Evolutionary conservation across 2,888 invertebrate genomes (phyloP).

Genomic region (Caradrina kadenii): DNA sequence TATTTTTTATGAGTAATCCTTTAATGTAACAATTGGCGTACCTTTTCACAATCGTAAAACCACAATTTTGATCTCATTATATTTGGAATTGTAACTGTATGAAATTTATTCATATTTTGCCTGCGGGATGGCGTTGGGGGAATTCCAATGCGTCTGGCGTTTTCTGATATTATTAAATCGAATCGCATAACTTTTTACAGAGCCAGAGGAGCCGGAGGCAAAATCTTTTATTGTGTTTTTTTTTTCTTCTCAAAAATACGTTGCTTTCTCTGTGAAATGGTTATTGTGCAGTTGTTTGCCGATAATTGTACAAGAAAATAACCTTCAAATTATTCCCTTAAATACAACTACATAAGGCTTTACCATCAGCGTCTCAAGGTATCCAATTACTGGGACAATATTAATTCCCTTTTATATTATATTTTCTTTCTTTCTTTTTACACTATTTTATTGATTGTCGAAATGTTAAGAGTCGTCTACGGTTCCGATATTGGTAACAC

Average conservation of each 20-base stretch:
- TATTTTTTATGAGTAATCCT: not conserved
- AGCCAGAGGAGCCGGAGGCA: not conserved
- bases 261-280: constrained; percentile 13
- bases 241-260: not conserved
- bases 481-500: no score
- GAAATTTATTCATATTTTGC: constrained; percentile 44
- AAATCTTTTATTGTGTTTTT: constrained; percentile 13
- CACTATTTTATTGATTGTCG: no score
- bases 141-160: constrained; percentile 49
- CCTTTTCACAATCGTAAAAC: constrained; percentile 20
- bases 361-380: constrained; percentile 24
- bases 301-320: not conserved
- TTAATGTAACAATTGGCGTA: not conserved
- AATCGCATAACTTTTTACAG: constrained; percentile 40
- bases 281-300: not conserved
- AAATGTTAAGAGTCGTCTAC: no score
- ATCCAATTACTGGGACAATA: constrained; percentile 14
- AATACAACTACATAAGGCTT: constrained; percentile 1
- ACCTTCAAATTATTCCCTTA: constrained; percentile 12
- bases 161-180: constrained; percentile 39
- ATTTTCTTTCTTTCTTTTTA: no score
- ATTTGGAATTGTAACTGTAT: constrained; percentile 23
- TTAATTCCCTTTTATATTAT: no score
- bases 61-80: constrained; percentile 11
- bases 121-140: constrained; percentile 40